These are phyloP conservation scores for Apogon hyalosoma DNA, from an alignment of 2,797 vertebrate species.

Conservation along the genomic window DNA sequence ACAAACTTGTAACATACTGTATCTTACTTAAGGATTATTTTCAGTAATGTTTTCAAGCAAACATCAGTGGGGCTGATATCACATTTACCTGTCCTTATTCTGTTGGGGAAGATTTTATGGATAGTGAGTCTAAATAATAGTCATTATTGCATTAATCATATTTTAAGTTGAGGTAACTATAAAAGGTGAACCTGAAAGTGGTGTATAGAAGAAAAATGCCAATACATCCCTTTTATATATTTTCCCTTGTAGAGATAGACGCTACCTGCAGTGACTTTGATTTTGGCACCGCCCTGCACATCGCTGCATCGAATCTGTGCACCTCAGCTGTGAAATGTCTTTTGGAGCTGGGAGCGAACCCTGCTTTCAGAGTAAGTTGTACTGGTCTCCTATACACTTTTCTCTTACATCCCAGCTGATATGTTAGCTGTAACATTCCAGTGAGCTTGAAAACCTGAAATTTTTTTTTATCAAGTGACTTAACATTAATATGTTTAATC, in stretches of 20 bases:
- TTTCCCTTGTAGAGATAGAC: slow-evolving; percentile 88
- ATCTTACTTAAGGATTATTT: not conserved
- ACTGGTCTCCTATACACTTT: not conserved
- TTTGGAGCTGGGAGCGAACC: slow-evolving; percentile 94
- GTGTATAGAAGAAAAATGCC: not conserved
- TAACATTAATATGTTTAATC: not conserved
- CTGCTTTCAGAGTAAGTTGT: slow-evolving; percentile 91
- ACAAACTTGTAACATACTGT: too few relatives aligned
- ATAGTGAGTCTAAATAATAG: not conserved
- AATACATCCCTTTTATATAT: not conserved
- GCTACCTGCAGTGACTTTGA: slow-evolving; percentile 98
- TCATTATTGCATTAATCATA: not conserved
- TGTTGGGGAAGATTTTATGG: not conserved
- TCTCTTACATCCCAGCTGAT: slow-evolving; percentile 7
- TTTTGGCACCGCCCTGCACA: slow-evolving; percentile 97
- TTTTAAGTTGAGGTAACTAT: not conserved
- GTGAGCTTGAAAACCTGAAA: not conserved
- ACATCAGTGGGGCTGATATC: not conserved
- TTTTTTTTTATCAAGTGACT: not conserved
- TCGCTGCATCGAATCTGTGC: slow-evolving; percentile 96
- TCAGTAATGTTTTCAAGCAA: not conserved
- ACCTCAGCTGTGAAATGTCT: slow-evolving; percentile 91
- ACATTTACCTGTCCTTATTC: not conserved
- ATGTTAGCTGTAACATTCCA: not conserved
- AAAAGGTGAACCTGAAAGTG: too few relatives aligned